A percentile compares a stretch with the other conserved stretches of the same genome.
phyloP scores from a whole-genome alignment of 2,888 invertebrate genomes.

The Drosophila anomelani region DNA sequence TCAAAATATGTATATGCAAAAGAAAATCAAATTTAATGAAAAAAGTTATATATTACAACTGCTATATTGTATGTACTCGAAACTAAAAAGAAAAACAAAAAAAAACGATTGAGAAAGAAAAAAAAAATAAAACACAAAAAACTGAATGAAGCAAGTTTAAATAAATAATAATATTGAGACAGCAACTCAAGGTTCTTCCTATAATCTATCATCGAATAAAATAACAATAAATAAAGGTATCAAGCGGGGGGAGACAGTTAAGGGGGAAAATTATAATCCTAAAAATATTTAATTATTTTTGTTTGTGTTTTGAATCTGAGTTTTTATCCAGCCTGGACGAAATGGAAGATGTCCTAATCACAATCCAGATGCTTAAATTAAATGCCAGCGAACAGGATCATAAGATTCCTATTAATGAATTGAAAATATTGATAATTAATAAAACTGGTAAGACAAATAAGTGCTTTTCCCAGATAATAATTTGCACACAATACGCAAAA shows the following conservation, averaged over 20 bases:
- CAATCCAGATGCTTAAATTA: too few relatives aligned
- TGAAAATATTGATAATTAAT: too few relatives aligned
- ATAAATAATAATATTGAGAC: constrained; percentile 76
- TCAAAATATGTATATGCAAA: constrained; percentile 60
- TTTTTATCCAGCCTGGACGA: too few relatives aligned
- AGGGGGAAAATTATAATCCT: too few relatives aligned
- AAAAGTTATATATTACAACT: constrained; percentile 76
- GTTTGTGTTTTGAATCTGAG: too few relatives aligned
- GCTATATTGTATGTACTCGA: constrained; percentile 73
- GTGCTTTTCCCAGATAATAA: background rate
- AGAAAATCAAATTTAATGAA: constrained; percentile 69
- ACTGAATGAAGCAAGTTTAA: constrained; percentile 69
- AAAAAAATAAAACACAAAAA: constrained; percentile 49
- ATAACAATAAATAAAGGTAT: background rate
- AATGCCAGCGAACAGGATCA: too few relatives aligned
- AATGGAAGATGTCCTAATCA: too few relatives aligned
- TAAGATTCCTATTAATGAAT: too few relatives aligned
- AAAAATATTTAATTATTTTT: too few relatives aligned
- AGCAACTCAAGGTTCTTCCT: constrained; percentile 43
- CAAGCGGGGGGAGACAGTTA: background rate
- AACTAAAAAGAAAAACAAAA: constrained; percentile 52
- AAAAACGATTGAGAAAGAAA: constrained; percentile 46
- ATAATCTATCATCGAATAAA: constrained; percentile 8
- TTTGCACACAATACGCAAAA: constrained; percentile 18
- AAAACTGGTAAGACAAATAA: too few relatives aligned